A percentile compares a stretch with the other conserved stretches of the same genome.
These are phyloP conservation scores for Axinella damicornis DNA, from an alignment of 37 sponge, comb jelly and placozoan species.

Conservation along the genomic window DNA sequence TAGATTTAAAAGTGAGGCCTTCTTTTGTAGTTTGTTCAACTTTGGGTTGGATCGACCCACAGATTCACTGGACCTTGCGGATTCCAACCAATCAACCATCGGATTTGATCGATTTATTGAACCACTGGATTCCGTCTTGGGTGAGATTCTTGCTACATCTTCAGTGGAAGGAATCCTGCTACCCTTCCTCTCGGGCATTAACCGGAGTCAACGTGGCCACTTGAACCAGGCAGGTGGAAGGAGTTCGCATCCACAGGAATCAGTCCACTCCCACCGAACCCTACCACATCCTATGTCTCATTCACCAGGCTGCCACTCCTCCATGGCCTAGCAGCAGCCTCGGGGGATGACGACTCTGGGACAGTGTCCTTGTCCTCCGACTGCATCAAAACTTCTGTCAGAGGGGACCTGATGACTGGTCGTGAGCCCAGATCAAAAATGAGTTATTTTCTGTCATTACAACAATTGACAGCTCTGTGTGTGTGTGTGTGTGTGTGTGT, in stretches of 20 bases:
- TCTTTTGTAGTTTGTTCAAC: neutral
- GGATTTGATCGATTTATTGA: neutral
- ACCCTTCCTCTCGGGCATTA: neutral
- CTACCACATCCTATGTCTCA: too few relatives aligned
- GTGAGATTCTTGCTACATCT: neutral
- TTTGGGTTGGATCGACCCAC: neutral
- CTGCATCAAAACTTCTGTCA: constrained; percentile 26
- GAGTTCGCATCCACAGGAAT: too few relatives aligned
- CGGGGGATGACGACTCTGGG: too few relatives aligned
- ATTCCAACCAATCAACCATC: too few relatives aligned
- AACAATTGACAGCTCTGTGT: constrained; percentile 81
- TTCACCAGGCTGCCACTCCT: too few relatives aligned
- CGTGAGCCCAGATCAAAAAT: constrained; percentile 86
- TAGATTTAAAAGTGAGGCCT: constrained; percentile 10
- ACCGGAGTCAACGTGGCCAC: neutral
- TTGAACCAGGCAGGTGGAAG: neutral
- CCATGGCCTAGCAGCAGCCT: too few relatives aligned
- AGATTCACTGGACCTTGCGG: neutral
- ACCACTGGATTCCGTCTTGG: neutral
- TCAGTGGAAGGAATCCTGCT: neutral
- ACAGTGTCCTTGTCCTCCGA: too few relatives aligned
- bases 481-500: too few relatives aligned
- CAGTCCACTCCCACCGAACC: too few relatives aligned
- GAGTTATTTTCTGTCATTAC: constrained; percentile 78
- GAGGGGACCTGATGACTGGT: constrained; percentile 62